A percentile compares a stretch with the other conserved stretches of the same genome.
phyloP scores from a whole-genome alignment of 2,113 vertebrate genomes.

The Noctilio leporinus region DNA sequence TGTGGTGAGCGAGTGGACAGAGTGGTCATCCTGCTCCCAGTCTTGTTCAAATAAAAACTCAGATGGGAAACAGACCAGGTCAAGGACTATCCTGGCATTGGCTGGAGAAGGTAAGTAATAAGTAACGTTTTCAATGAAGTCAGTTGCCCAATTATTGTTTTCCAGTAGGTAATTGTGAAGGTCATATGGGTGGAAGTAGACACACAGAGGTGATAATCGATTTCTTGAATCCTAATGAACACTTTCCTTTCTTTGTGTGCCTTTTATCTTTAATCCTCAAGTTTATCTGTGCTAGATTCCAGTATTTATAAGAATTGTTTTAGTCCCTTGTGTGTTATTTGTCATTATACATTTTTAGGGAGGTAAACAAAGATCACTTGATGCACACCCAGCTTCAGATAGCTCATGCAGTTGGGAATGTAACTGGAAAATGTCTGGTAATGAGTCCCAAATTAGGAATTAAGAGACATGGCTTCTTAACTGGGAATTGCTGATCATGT shows the following conservation, averaged over 20 bases:
- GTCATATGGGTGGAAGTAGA: background rate
- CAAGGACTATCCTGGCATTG: slow-evolving; percentile 86
- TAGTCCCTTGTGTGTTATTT: background rate
- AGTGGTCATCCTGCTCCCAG: slow-evolving; percentile 92
- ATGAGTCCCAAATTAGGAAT: background rate
- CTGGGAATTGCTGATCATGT: background rate
- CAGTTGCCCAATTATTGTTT: background rate
- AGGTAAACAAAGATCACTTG: background rate
- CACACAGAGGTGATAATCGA: background rate
- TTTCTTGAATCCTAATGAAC: background rate
- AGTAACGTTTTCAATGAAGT: background rate
- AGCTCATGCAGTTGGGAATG: background rate
- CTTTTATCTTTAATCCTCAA: background rate
- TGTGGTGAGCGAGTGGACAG: slow-evolving; percentile 88
- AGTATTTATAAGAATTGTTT: background rate
- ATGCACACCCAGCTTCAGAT: background rate
- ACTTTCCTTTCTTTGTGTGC: background rate
- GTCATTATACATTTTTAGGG: background rate
- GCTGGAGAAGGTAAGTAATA: slow-evolving; percentile 87
- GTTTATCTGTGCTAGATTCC: background rate
- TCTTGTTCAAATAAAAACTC: slow-evolving; percentile 88
- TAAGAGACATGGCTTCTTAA: background rate
- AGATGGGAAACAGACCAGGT: slow-evolving; percentile 90
- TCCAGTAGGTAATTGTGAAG: background rate
- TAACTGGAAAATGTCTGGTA: background rate